phyloP scores from a whole-genome alignment of 2,888 invertebrate genomes.

The Lacanobia oleracea region DNA sequence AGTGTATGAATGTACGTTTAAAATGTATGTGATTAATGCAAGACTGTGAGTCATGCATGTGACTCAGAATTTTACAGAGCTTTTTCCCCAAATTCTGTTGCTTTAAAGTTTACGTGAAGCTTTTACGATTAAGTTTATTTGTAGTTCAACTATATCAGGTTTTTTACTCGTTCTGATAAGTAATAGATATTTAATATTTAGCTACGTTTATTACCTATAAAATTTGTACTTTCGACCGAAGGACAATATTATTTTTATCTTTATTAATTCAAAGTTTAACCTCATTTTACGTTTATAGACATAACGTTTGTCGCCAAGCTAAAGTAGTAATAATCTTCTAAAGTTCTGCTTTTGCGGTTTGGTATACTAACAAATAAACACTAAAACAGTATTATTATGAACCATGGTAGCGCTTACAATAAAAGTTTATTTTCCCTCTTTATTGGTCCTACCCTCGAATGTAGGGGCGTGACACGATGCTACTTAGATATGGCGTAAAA shows the following conservation, averaged over 20 bases:
- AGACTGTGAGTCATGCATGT: conserved; percentile 40
- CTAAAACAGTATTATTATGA: conserved; percentile 52
- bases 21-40: conserved; percentile 55
- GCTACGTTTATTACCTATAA: conserved; percentile 41
- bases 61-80: conserved; percentile 35
- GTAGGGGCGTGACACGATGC: conserved; percentile 16
- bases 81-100: conserved; percentile 11
- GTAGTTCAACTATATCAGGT: neutral
- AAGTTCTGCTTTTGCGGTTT: conserved; percentile 50
- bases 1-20: conserved; percentile 28
- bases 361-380: conserved; percentile 48
- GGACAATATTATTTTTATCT: conserved; percentile 33
- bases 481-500: conserved; percentile 19
- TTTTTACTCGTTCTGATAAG: conserved; percentile 14
- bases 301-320: conserved; percentile 42
- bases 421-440: conserved; percentile 44
- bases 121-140: neutral
- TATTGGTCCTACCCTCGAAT: conserved; percentile 29
- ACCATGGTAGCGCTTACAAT: conserved; percentile 34
- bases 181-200: conserved; percentile 6
- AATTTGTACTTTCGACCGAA: conserved; percentile 35
- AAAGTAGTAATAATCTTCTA: conserved; percentile 33
- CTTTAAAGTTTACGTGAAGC: conserved; percentile 12
- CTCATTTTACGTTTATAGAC: conserved; percentile 38
- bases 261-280: conserved; percentile 39